Conservation (phyloP, 30 jellyfish, hydroid and myxozoan species). For the Phacellophora camtschatica region DNA sequence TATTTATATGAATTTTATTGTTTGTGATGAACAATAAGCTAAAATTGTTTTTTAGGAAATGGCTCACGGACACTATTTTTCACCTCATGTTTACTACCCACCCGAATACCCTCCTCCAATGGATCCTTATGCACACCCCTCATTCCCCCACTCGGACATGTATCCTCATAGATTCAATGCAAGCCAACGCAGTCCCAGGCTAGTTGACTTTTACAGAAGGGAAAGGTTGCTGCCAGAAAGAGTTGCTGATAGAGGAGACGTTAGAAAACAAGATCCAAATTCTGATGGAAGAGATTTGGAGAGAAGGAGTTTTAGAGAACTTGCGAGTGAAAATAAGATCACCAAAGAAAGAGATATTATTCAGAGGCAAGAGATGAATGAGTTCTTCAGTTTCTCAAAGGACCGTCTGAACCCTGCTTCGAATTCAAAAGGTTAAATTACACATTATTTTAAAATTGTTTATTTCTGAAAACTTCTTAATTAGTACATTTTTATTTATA, state of each 20-base stretch:
- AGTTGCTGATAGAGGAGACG: conserved; percentile 17
- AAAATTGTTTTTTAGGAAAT: conserved; percentile 63
- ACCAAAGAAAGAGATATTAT: conserved; percentile 14
- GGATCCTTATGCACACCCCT: conserved; percentile 81
- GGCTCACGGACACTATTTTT: conserved; percentile 53
- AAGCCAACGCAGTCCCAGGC: conserved; percentile 86
- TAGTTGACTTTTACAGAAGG: conserved; percentile 81
- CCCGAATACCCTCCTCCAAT: conserved; percentile 84
- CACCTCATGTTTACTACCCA: conserved; percentile 81
- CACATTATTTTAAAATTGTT: no score
- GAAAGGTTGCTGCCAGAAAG: conserved; percentile 47
- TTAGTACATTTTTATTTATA: no score
- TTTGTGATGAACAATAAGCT: no score
- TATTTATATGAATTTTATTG: no score
- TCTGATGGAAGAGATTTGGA: conserved; percentile 21
- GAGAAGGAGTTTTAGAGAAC: neutral
- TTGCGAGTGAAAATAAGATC: neutral
- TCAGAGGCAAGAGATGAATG: neutral
- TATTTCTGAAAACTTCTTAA: no score
- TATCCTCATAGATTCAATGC: conserved; percentile 65
- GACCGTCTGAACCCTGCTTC: neutral
- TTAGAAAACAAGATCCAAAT: conserved; percentile 26
- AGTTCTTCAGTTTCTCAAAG: neutral
- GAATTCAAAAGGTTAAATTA: neutral
- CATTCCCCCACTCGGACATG: conserved; percentile 52